A percentile compares a stretch with the other conserved stretches of the same genome.
Evolutionary conservation across 2,888 invertebrate species (phyloP).

Genomic region (Endomychus coccineus): DNA sequence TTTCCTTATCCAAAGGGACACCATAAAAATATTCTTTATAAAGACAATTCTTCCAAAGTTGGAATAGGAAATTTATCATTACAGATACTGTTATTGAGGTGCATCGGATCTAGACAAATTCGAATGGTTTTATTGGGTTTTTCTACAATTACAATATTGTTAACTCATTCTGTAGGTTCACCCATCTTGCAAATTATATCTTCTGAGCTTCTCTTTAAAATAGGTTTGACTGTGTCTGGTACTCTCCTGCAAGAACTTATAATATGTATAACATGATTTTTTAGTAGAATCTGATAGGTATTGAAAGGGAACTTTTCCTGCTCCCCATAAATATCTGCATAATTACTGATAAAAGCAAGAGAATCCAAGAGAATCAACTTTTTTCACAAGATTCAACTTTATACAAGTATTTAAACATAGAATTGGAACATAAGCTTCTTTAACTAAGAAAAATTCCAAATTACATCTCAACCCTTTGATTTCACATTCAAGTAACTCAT

Average conservation of each 20-base stretch:
- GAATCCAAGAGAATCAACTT: conserved; percentile 11
- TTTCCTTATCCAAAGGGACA: conserved; percentile 24
- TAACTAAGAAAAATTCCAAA: conserved; percentile 14
- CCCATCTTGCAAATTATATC: conserved; percentile 14
- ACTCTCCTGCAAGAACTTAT: conserved; percentile 11
- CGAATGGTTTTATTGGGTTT: conserved; percentile 24
- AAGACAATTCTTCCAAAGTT: conserved; percentile 22
- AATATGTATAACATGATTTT: conserved; percentile 10
- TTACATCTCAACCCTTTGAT: conserved; percentile 13
- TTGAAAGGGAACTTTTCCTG: conserved; percentile 8
- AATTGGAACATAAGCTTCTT: no score
- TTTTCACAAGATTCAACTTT: conserved; percentile 15
- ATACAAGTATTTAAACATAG: no score
- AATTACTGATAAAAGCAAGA: conserved; percentile 10
- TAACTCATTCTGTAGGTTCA: conserved; percentile 19
- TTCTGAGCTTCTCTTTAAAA: conserved; percentile 10
- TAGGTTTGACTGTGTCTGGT: conserved; percentile 10
- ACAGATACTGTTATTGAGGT: conserved; percentile 22
- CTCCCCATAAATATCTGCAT: conserved; percentile 14
- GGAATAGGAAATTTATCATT: conserved; percentile 22
- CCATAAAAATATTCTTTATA: conserved; percentile 32
- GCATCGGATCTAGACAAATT: conserved; percentile 28
- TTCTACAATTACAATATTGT: conserved; percentile 26
- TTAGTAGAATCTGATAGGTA: conserved; percentile 13
- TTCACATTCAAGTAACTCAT: conserved; percentile 11